Conservation (phyloP, 2,113 vertebrate species). For the Ptilonorhynchus violaceus region DNA sequence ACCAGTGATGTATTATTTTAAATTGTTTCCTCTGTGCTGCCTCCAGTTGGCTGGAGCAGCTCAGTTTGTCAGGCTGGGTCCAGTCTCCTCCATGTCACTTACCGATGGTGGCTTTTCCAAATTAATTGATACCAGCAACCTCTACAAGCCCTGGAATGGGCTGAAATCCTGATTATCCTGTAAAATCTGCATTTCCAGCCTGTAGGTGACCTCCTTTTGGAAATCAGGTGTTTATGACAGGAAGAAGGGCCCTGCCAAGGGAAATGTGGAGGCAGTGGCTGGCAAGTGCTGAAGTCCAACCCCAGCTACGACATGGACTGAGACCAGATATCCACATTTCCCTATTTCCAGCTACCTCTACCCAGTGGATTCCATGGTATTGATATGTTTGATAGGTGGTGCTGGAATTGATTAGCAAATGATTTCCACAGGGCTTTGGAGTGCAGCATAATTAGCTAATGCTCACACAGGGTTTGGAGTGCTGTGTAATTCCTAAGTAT, state of each 20-base stretch:
- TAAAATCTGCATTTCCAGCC: not conserved
- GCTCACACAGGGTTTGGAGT: slow-evolving; percentile 1
- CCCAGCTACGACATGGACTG: not conserved
- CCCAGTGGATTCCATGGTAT: not conserved
- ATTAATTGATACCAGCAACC: not conserved
- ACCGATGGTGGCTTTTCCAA: not conserved
- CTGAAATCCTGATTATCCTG: not conserved
- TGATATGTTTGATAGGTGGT: not conserved
- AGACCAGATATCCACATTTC: not conserved
- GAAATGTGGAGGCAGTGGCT: not conserved
- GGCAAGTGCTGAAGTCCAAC: not conserved
- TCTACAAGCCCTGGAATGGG: not conserved
- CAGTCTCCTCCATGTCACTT: not conserved
- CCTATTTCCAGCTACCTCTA: not conserved
- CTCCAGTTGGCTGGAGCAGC: not conserved
- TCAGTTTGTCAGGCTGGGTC: not conserved
- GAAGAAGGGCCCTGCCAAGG: not conserved
- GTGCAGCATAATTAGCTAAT: not conserved
- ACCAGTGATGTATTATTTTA: not conserved
- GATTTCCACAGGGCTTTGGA: not conserved
- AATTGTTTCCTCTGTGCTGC: not conserved
- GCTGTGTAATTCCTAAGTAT: not conserved
- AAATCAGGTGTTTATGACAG: not conserved
- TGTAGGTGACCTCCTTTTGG: not conserved
- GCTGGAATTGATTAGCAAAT: not conserved